These are phyloP conservation scores for Eublepharis macularius DNA, from an alignment of 2,113 vertebrate genomes.

Conservation along the genomic window DNA sequence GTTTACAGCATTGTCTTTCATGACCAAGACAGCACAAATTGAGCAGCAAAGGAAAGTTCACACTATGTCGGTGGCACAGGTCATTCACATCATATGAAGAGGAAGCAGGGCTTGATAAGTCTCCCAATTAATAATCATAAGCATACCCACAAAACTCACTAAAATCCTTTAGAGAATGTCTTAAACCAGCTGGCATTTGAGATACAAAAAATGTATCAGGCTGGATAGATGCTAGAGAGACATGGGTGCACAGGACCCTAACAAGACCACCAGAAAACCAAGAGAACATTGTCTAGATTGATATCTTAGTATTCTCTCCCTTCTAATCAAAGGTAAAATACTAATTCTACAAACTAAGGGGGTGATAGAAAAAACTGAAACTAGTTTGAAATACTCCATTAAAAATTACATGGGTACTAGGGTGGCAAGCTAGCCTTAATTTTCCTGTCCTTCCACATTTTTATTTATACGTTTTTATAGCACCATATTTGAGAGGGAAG, in stretches of 20 bases:
- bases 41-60: background rate
- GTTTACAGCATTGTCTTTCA: background rate
- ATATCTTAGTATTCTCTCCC: too few relatives aligned
- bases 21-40: background rate
- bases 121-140: background rate
- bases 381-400: conserved; percentile 29
- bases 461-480: conserved; percentile 11
- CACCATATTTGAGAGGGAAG: background rate
- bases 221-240: background rate
- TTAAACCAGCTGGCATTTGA: background rate
- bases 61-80: background rate
- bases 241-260: background rate
- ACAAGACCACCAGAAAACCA: background rate
- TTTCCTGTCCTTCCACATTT: conserved; percentile 24
- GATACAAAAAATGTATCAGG: background rate
- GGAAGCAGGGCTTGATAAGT: background rate
- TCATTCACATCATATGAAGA: background rate
- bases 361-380: conserved; percentile 33
- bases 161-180: background rate
- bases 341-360: background rate
- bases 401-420: conserved; percentile 46
- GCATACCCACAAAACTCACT: too few relatives aligned
- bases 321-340: too few relatives aligned
- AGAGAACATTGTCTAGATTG: too few relatives aligned
- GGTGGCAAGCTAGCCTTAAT: background rate